Base-by-base conservation (phyloP, 2,797 vertebrate species). In the Acanthiza pusilla region DNA sequence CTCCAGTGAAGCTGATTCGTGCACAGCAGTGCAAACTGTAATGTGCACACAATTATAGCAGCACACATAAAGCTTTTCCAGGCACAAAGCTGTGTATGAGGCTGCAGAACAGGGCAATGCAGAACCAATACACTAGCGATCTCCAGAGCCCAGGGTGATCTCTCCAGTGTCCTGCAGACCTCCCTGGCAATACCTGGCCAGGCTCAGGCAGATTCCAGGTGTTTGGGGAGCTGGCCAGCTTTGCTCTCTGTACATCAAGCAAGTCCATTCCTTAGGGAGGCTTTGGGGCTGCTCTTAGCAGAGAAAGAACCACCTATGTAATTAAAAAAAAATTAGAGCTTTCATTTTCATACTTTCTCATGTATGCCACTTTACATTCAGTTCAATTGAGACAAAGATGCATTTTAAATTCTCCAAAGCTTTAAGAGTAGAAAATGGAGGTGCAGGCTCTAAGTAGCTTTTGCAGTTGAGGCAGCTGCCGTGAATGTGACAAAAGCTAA, bases 331-430 rank as follows among this genome's bases (percentile, higher is more conserved):
- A 70, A 1, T 6, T 32, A 60, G 60, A 76, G 40, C 58, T 88
- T 86, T 94, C 16, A 38, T 81, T 91, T 94, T 89, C 62, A 25
- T 93, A 38, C 21, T 9, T 90, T 90, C 62, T 93, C 40, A 42
- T 72, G 34, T 36, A 66, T 55, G 48, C 71, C 77, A 63, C 58
- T 93, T 86, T 81, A 66, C 60, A 75, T 84, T 71, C 14, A 0
- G 36, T 90, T 92, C 70, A 42, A 5, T 36, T 55, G 66, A 55
- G 70, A 34, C 42, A 55, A 73, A 73, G 74, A 82, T 78, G 63
- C 45, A 27, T 82, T 91, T 92, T 82, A 63, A 85, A 88, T 89
- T 77, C 50, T 89, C 47, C 34, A 25, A 87, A 85, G 38, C 89
- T 85, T 74, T 85, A 84, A 53, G 18, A 83, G 50, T 21, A 93